Percentiles rank a stretch among this genome's conserved stretches.
Conservation (phyloP, 2,888 invertebrate genomes). For the Drosophila siamana region DNA sequence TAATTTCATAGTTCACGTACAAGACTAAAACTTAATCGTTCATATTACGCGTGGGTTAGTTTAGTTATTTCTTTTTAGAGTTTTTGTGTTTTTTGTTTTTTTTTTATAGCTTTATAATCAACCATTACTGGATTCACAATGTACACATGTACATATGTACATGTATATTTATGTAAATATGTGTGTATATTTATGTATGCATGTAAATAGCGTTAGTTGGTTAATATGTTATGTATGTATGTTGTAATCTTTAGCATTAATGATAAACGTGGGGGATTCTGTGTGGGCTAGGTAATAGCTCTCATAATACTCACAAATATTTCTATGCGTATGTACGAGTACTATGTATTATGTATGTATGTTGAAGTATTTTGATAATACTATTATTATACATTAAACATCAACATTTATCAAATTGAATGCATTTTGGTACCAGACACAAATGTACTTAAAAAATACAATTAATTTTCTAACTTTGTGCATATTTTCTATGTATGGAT, state of each 20-base stretch:
- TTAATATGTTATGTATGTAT: constrained; percentile 39
- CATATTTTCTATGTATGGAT: constrained; percentile 42
- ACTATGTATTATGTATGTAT: not conserved
- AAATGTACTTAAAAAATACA: constrained; percentile 67
- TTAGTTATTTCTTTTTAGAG: constrained; percentile 19
- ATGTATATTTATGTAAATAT: constrained; percentile 47
- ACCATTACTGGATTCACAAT: constrained; percentile 32
- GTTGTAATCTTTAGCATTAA: constrained; percentile 29
- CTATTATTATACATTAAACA: constrained; percentile 51
- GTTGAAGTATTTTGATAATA: constrained; percentile 23
- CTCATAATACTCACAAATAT: constrained; percentile 49
- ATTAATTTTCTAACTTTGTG: constrained; percentile 45
- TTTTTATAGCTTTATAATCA: constrained; percentile 29
- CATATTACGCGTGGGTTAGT: constrained; percentile 61
- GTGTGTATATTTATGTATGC: constrained; percentile 30
- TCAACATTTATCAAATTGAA: constrained; percentile 74
- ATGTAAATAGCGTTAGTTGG: constrained; percentile 44
- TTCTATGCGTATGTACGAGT: constrained; percentile 7
- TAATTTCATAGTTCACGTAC: constrained; percentile 26
- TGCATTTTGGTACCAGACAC: constrained; percentile 75
- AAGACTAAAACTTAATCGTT: constrained; percentile 34
- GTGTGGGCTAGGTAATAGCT: constrained; percentile 63
- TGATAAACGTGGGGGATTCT: constrained; percentile 55
- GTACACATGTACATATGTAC: constrained; percentile 36
- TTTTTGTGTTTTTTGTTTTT: not conserved